Percentiles rank a stretch among this genome's conserved stretches.
Conservation (phyloP, 1,140 invertebrate genomes). For the Caerostris extrusa region DNA sequence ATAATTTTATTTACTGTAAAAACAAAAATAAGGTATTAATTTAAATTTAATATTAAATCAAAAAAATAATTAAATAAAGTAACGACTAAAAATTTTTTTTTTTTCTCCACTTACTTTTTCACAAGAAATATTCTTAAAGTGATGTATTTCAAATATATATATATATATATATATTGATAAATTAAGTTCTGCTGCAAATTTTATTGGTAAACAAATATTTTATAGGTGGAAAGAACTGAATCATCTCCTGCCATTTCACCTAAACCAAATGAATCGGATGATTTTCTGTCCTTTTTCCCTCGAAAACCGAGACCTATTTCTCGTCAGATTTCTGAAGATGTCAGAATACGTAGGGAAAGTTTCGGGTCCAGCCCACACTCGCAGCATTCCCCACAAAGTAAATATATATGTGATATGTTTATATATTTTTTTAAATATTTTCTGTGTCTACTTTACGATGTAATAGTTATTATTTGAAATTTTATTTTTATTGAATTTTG, state of each 20-base stretch:
- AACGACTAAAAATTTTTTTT: too few relatives aligned
- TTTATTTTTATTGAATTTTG: neutral
- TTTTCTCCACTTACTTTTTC: too few relatives aligned
- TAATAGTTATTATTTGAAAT: neutral
- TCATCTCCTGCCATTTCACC: slow-evolving; percentile 73
- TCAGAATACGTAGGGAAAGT: slow-evolving; percentile 81
- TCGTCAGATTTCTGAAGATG: slow-evolving; percentile 82
- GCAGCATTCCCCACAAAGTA: slow-evolving; percentile 72
- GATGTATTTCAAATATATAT: too few relatives aligned
- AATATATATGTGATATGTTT: neutral
- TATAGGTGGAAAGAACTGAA: slow-evolving; percentile 74
- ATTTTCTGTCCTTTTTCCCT: slow-evolving; percentile 80
- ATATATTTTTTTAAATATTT: too few relatives aligned
- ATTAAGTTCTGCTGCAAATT: neutral
- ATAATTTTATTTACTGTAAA: too few relatives aligned
- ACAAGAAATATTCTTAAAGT: too few relatives aligned
- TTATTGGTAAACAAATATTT: neutral
- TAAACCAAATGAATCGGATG: slow-evolving; percentile 79
- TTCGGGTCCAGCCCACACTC: slow-evolving; percentile 81
- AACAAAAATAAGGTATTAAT: too few relatives aligned
- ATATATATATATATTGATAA: neutral
- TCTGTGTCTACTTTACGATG: too few relatives aligned
- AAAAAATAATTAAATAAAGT: too few relatives aligned
- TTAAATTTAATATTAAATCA: too few relatives aligned
- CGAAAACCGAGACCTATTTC: slow-evolving; percentile 81